phyloP scores from a whole-genome alignment of 2,888 invertebrate species.

The Alentia gelatinosa region DNA sequence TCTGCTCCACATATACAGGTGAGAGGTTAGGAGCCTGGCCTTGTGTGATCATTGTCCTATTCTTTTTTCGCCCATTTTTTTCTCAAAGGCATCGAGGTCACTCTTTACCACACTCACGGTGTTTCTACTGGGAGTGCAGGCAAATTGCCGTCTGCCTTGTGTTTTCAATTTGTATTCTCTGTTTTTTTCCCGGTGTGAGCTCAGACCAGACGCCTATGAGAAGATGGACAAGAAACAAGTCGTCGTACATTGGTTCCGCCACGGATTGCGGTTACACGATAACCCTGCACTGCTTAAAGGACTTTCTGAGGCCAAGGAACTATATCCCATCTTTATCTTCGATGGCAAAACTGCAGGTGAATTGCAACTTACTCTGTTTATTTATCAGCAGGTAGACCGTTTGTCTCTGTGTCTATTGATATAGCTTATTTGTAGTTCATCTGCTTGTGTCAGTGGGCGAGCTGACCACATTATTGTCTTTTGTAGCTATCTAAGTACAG shows the following conservation, averaged over 20 bases:
- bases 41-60: too few species aligned
- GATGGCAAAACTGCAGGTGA: constrained; percentile 88
- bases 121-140: not conserved
- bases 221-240: not conserved
- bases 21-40: too few species aligned
- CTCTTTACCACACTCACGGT: not conserved
- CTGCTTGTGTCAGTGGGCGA: not conserved
- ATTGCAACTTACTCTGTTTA: too few species aligned
- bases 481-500: too few species aligned
- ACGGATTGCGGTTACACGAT: constrained; percentile 87
- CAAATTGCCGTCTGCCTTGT: not conserved
- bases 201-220: not conserved
- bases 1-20: too few species aligned
- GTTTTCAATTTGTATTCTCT: not conserved
- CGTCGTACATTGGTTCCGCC: constrained; percentile 86
- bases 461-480: too few species aligned
- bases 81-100: not conserved
- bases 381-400: too few species aligned
- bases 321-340: constrained; percentile 87
- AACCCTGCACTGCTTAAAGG: constrained; percentile 86
- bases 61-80: not conserved
- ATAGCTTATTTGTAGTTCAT: not conserved
- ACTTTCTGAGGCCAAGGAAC: constrained; percentile 74
- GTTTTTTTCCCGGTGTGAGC: not conserved
- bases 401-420: too few species aligned